These are phyloP conservation scores for Napeogenes inachia DNA, from an alignment of 2,888 invertebrate species.

Conservation along the genomic window DNA sequence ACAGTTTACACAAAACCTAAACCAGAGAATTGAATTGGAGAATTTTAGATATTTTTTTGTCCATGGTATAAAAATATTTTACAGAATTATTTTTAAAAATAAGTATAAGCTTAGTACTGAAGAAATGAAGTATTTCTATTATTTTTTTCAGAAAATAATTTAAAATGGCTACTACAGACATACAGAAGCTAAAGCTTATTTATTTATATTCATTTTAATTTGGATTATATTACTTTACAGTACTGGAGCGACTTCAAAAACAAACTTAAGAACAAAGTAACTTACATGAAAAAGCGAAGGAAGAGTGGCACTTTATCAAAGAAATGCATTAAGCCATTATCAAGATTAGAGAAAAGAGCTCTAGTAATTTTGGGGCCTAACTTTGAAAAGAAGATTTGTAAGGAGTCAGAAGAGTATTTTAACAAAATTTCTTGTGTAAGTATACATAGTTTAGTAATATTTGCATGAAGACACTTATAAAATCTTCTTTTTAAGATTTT, in stretches of 20 bases:
- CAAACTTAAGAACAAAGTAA: constrained; percentile 56
- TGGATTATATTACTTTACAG: constrained; percentile 36
- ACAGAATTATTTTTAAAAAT: too few relatives aligned
- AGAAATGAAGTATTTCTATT: too few relatives aligned
- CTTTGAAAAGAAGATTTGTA: constrained; percentile 45
- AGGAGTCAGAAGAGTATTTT: constrained; percentile 27
- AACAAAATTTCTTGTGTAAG: constrained; percentile 41
- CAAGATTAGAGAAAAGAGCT: constrained; percentile 53
- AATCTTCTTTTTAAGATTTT: too few relatives aligned
- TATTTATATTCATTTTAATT: not conserved
- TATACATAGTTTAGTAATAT: constrained; percentile 10
- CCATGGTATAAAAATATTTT: too few relatives aligned
- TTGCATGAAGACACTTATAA: too few relatives aligned
- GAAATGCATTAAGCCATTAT: constrained; percentile 44
- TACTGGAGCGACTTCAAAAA: constrained; percentile 66
- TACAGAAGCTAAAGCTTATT: not conserved
- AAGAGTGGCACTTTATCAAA: constrained; percentile 33
- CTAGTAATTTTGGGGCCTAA: constrained; percentile 52
- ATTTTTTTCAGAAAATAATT: too few relatives aligned
- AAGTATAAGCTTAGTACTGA: too few relatives aligned
- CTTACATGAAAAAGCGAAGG: constrained; percentile 41
- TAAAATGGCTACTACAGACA: not conserved
- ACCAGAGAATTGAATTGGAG: too few relatives aligned
- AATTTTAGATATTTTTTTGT: too few relatives aligned
- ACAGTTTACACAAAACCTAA: too few relatives aligned